Percentiles rank a stretch among this genome's conserved stretches.
Evolutionary conservation across 2,797 vertebrate genomes (phyloP).

Genomic region (Acanthornis magna): DNA sequence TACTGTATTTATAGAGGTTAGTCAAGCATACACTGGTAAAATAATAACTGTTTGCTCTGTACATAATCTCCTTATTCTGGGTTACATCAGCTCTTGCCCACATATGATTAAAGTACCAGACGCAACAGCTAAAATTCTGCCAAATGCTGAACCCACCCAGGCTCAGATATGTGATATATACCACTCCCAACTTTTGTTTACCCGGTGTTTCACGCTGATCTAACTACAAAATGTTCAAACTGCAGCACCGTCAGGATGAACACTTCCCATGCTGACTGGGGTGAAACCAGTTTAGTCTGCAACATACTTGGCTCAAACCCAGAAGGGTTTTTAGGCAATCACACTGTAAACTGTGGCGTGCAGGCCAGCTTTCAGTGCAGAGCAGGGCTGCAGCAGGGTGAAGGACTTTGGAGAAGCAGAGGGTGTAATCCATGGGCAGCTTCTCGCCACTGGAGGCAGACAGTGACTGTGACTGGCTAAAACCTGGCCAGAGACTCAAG

Average conservation of each 20-base stretch:
- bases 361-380: not conserved
- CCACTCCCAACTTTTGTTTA: not conserved
- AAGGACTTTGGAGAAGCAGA: not conserved
- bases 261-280: not conserved
- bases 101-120: not conserved
- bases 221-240: not conserved
- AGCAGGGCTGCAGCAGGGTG: not conserved
- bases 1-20: not conserved
- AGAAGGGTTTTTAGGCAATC: not conserved
- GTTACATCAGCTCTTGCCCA: not conserved
- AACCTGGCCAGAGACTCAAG: not conserved
- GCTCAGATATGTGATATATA: not conserved
- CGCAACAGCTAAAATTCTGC: not conserved
- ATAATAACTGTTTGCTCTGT: not conserved
- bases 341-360: not conserved
- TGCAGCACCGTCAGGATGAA: rapidly evolving
- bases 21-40: not conserved
- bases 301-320: not conserved
- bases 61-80: not conserved
- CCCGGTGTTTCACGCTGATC: rapidly evolving
- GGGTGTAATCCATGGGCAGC: not conserved
- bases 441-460: not conserved
- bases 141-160: not conserved
- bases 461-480: not conserved
- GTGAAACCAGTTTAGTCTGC: not conserved